Evolutionary conservation across 2,113 vertebrate species (phyloP), one percentile per base, ranked within the genome.

Genomic region (Prionailurus bengalensis): DNA sequence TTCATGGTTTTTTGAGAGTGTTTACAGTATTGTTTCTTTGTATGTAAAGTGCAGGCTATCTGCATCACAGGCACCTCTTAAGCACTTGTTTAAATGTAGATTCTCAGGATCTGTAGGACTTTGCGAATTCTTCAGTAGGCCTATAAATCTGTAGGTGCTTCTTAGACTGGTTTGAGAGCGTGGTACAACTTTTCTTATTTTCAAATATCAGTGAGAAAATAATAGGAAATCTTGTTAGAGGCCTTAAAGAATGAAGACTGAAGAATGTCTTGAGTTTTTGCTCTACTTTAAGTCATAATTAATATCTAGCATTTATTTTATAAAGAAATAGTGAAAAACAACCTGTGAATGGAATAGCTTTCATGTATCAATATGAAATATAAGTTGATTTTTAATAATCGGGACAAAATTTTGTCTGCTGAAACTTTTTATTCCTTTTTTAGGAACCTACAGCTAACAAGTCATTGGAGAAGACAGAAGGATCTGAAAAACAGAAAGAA

Each of bases 401-500:
- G 19, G 82, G n/a, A 10, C 25, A 25, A 89, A 27, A 42, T 91
- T 91, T 61, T 95, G 4, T 81, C 74, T n/a, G 66, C 25, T 94
- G 63, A 97, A 96, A 65, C 36, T 17, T 97, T 39, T 98, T 82
- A 63, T 21, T 95, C 73, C 96, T 9, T 55, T 48, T 87, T 97
- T 63, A 99, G 98, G 99, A 99, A 89, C 91, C 98, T 76, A 97
- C 98, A 85, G 89, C 92, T 86, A 98, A 98, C 10, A 99, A 99
- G 97, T 94, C 98, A 80, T 73, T 98, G 78, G 99, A 99, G 89
- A 99, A 99, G 79, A 93, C 98, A 61, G 99, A 99, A 92, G 99
- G 99, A 87, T 96, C 98, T 97, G 98, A 99, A 79, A 99, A 99
- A 48, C 99, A 98, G 51, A 99, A 99, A 98, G 99, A 99, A 78